Base-by-base conservation (phyloP, 2,888 invertebrate genomes). In the Megamerina dolium region DNA sequence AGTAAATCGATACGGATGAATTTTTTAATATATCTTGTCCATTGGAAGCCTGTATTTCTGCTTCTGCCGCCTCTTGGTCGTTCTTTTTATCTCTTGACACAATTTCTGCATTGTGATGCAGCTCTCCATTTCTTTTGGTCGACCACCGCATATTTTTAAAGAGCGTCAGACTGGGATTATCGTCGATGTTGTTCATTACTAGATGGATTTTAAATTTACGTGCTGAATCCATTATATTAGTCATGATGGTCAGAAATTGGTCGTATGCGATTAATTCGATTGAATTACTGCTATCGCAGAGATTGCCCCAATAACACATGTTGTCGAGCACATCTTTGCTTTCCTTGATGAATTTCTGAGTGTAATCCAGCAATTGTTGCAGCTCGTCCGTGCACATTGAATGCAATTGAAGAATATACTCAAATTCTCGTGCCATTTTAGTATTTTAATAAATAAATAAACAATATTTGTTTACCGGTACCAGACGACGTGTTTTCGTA, bases 141-240 rank as follows among this genome's bases (percentile, higher is more conserved):
- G n/a, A n/a, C 5, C 4, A 5, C 8, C 38, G 17, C 5, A 13
- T 21, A 8, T 16, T 29, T 13, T 32, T 18, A 4, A n/a, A n/a
- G n/a, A n/a, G n/a, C n/a, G n/a, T n/a, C n/a, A n/a, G n/a, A n/a
- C n/a, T n/a, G n/a, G n/a, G n/a, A n/a, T 41, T 40, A 8, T 41
- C 41, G 12, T 17, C 26, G 13, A 39, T 20, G 13, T 44, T 41
- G 31, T 45, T 23, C 4, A 54, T 23, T 17, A 39, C 41, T 10
- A 54, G 13, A 21, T 51, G 41, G 16, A 54, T 18, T 44, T 53
- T 54, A 13, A 50, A 50, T 41, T 50, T 53, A 14, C 53, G 45
- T 3, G 53, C 46, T 3, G 38, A 30, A 17, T 51, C 46, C 38
- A 53, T 49, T 6, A 51, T 42, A 8, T 35, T 34, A 18, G 49